Evolutionary conservation across 1,140 invertebrate genomes (phyloP).

Genomic region (Tetramorium alpestre): DNA sequence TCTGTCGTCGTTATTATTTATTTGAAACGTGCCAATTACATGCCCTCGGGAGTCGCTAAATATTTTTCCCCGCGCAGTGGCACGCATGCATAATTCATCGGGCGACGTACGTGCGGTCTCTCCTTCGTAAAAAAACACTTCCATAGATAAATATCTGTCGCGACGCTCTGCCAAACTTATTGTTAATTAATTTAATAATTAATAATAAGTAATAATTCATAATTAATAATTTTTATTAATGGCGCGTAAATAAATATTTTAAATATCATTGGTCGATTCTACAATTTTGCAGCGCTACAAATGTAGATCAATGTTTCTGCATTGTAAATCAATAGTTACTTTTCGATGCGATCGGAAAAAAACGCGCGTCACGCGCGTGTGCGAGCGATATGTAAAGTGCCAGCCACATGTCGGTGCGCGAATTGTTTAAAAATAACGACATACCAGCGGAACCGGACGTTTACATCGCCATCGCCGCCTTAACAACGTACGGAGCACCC

Average conservation of each 20-base stretch:
- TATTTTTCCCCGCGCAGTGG: slow-evolving; percentile 60
- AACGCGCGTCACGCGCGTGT: background rate
- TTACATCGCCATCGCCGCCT: slow-evolving; percentile 32
- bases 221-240: too few relatives aligned
- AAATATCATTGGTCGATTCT: too few relatives aligned
- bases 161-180: background rate
- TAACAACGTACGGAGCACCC: slow-evolving; percentile 44
- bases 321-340: too few relatives aligned
- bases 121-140: slow-evolving; percentile 42
- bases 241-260: too few relatives aligned
- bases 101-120: slow-evolving; percentile 15
- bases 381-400: slow-evolving; percentile 19
- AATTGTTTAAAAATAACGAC: slow-evolving; percentile 1
- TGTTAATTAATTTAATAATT: background rate
- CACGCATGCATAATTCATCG: slow-evolving; percentile 63
- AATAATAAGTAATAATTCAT: too few relatives aligned
- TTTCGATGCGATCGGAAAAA: too few relatives aligned
- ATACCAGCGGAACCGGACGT: background rate
- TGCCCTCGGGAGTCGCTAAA: slow-evolving; percentile 38
- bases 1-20: slow-evolving; percentile 32
- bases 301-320: too few relatives aligned
- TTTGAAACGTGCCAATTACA: slow-evolving; percentile 14
- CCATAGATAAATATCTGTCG: slow-evolving; percentile 49
- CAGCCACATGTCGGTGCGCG: background rate
- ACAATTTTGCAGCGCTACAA: too few relatives aligned